A percentile compares a stretch with the other conserved stretches of the same genome.
Evolutionary conservation across 1,140 invertebrate genomes (phyloP).

Genomic region (Saccostrea glomerata): DNA sequence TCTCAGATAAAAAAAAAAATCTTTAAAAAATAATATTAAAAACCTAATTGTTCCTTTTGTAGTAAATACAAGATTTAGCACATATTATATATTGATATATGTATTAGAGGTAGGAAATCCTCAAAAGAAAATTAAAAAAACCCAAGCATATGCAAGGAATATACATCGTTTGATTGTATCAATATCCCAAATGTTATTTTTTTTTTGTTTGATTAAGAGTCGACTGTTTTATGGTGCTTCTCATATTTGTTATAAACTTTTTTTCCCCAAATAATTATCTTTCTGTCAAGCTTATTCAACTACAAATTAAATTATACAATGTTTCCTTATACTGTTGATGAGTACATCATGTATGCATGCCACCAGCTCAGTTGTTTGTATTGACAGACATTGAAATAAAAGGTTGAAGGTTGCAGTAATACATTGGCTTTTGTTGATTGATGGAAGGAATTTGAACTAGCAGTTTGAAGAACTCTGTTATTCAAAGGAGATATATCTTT

Average conservation of each 20-base stretch:
- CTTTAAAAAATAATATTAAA: background rate
- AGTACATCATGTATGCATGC: background rate
- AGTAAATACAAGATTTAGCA: background rate
- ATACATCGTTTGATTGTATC: background rate
- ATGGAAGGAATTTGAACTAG: background rate
- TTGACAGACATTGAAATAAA: slow-evolving; percentile 27
- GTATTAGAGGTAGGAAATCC: background rate
- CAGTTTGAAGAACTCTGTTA: too few relatives aligned
- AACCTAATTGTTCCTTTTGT: background rate
- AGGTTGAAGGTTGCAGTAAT: background rate
- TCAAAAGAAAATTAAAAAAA: background rate
- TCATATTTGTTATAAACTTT: background rate
- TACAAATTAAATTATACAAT: background rate
- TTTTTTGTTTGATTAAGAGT: background rate
- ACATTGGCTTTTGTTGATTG: background rate
- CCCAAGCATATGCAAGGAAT: background rate
- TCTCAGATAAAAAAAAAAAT: background rate
- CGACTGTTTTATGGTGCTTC: background rate
- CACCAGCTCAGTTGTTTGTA: background rate
- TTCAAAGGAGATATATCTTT: too few relatives aligned
- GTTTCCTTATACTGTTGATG: background rate
- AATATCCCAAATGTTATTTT: background rate
- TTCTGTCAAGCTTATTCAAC: background rate
- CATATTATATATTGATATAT: background rate
- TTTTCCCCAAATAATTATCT: background rate